Conservation (phyloP, 53 echinoderm and acorn worm species). For the Patiria pectinifera region DNA sequence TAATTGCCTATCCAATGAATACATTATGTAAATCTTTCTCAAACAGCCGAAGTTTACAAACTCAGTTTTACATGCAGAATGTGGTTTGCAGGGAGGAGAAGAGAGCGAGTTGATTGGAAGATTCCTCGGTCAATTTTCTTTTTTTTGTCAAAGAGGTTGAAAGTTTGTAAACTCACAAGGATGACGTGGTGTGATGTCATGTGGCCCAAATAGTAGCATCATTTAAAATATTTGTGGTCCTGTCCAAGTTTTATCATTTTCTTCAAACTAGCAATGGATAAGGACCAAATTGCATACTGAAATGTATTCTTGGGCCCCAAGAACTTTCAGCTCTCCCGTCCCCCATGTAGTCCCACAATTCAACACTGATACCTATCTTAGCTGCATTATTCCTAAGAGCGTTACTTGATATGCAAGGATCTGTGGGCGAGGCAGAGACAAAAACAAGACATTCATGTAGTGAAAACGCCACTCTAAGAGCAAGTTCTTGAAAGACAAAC, state of each 20-base stretch:
- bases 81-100: neutral
- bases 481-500: too few relatives aligned
- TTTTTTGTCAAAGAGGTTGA: neutral
- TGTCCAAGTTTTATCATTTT: too few relatives aligned
- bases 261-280: neutral
- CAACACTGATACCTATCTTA: neutral
- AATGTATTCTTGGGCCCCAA: neutral
- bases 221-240: too few relatives aligned
- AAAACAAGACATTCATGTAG: neutral
- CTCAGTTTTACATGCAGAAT: neutral
- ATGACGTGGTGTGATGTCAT: too few relatives aligned
- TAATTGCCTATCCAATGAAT: too few relatives aligned
- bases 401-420: neutral
- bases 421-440: conserved; percentile 2
- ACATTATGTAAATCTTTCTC: too few relatives aligned
- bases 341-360: conserved; percentile 2
- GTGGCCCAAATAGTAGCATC: too few relatives aligned
- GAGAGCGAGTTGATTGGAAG: neutral
- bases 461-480: too few relatives aligned
- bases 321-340: neutral
- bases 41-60: neutral
- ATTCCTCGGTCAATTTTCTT: neutral
- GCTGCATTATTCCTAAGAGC: neutral
- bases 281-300: neutral
- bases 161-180: neutral